Percentiles rank a stretch among this genome's conserved stretches.
Conservation (phyloP, 2,888 invertebrate species). For the Allygus modestus region DNA sequence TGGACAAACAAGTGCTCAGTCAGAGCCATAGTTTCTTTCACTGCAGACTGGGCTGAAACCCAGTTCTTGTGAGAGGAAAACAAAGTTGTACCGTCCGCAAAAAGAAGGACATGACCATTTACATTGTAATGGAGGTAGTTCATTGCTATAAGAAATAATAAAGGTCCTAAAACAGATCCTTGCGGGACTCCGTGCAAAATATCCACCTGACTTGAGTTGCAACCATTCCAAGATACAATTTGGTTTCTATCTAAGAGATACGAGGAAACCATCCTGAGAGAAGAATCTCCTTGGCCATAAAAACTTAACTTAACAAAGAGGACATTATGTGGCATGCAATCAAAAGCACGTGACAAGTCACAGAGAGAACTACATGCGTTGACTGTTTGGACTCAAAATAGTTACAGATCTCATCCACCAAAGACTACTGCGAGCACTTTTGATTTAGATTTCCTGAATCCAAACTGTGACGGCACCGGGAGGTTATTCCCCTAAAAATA, state of each 20-base stretch:
- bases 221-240: constrained; percentile 17
- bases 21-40: neutral
- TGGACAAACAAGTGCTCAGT: neutral
- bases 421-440: neutral
- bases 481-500: constrained; percentile 10
- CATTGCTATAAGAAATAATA: constrained; percentile 12
- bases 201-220: neutral
- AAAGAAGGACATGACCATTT: neutral
- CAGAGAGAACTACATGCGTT: constrained; percentile 7
- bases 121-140: constrained; percentile 12
- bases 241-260: constrained; percentile 12
- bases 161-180: constrained; percentile 11
- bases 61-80: neutral
- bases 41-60: constrained; percentile 12
- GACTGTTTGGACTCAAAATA: constrained; percentile 22
- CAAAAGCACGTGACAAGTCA: constrained; percentile 41
- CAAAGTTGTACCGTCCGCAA: constrained; percentile 45
- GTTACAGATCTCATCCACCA: neutral
- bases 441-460: constrained; percentile 29
- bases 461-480: constrained; percentile 31
- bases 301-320: neutral
- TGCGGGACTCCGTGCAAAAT: constrained; percentile 34
- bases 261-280: neutral
- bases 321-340: constrained; percentile 3
- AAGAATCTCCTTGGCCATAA: constrained; percentile 13